Percentiles rank a stretch among this genome's conserved stretches.
These are phyloP conservation scores for Ophonus ardosiacus DNA, from an alignment of 2,888 invertebrate species.

Conservation along the genomic window DNA sequence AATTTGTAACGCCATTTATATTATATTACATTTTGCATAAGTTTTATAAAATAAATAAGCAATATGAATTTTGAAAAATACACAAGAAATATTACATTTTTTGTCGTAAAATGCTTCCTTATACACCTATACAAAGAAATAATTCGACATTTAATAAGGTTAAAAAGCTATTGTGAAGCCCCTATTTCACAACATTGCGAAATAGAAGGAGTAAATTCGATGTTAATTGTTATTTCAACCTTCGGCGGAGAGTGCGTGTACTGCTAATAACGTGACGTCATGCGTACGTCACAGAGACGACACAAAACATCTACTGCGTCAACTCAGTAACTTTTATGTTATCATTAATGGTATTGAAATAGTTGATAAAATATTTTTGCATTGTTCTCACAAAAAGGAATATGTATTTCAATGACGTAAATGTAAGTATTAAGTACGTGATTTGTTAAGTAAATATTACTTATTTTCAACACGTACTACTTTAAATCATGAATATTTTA, in stretches of 20 bases:
- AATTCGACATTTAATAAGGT: neutral
- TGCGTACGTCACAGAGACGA: constrained; percentile 10
- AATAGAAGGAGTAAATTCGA: neutral
- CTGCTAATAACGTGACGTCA: constrained; percentile 20
- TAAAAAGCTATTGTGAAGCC: neutral
- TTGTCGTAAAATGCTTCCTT: neutral
- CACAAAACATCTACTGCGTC: constrained; percentile 6
- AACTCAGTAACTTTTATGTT: constrained; percentile 26
- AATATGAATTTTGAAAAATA: too few relatives aligned
- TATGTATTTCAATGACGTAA: neutral
- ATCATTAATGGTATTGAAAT: constrained; percentile 7
- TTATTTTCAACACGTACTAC: neutral
- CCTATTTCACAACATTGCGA: neutral
- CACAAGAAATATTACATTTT: too few relatives aligned
- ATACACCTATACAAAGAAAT: neutral
- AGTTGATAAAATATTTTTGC: constrained; percentile 2
- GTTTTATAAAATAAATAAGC: too few relatives aligned
- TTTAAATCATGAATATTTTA: neutral
- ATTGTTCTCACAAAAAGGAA: neutral
- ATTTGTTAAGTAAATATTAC: too few relatives aligned
- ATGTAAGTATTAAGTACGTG: too few relatives aligned
- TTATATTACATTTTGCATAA: too few relatives aligned
- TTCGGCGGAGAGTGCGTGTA: constrained; percentile 7
- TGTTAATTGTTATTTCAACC: constrained; percentile 13
- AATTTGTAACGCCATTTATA: too few relatives aligned